These are phyloP conservation scores for Chelon auratus DNA, from an alignment of 2,797 vertebrate genomes.

Conservation along the genomic window DNA sequence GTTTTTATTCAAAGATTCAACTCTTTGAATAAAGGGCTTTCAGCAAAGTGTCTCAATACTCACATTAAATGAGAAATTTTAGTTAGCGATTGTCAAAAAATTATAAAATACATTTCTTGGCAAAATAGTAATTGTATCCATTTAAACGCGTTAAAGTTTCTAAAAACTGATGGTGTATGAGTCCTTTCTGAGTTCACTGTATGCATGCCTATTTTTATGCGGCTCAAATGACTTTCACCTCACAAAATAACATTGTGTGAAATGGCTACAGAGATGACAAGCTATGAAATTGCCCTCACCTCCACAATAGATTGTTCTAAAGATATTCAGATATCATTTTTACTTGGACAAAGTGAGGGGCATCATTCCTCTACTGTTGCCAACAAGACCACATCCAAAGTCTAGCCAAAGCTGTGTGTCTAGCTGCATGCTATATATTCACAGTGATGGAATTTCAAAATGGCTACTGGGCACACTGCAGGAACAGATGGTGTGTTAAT, in stretches of 20 bases:
- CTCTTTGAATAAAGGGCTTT: too few species aligned
- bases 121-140: background rate
- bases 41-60: background rate
- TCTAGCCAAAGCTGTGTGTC: constrained; percentile 23
- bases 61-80: background rate
- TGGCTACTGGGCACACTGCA: constrained; percentile 65
- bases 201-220: background rate
- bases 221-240: background rate
- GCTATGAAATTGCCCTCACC: too few species aligned
- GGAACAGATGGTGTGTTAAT: constrained; percentile 80
- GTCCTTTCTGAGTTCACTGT: background rate
- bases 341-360: constrained; percentile 7
- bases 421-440: constrained; percentile 45
- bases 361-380: constrained; percentile 5
- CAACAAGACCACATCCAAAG: constrained; percentile 35
- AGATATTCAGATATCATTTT: background rate
- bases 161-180: too few species aligned
- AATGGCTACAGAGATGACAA: background rate
- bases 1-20: too few species aligned
- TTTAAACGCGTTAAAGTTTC: background rate
- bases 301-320: background rate
- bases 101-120: background rate
- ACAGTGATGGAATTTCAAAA: constrained; percentile 61
- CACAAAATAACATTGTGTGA: background rate
- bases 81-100: background rate